Conservation (phyloP, 2,888 invertebrate species). For the Rotaria magnacalcarata region DNA sequence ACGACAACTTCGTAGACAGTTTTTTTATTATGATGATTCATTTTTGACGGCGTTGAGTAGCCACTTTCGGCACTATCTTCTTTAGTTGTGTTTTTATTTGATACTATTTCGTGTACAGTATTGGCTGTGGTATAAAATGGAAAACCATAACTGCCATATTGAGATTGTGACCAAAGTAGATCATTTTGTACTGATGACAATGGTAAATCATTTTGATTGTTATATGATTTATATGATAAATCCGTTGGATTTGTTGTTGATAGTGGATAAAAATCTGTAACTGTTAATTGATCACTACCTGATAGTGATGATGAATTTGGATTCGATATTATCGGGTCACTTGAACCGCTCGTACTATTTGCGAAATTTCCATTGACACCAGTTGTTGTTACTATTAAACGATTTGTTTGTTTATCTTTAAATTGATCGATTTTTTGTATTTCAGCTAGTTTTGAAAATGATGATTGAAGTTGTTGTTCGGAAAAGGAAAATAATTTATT, state of each 20-base stretch:
- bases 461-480: constrained; percentile 9
- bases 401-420: neutral
- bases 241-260: neutral
- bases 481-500: neutral
- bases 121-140: neutral
- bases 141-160: constrained; percentile 5
- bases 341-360: neutral
- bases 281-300: constrained; percentile 5
- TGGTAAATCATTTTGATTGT: neutral
- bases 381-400: neutral
- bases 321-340: neutral
- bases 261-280: constrained; percentile 7
- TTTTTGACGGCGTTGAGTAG: constrained; percentile 42
- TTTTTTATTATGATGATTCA: constrained; percentile 15
- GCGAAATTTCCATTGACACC: too few species aligned
- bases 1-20: constrained; percentile 45
- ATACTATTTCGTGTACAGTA: neutral
- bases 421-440: constrained; percentile 20
- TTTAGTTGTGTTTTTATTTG: neutral
- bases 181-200: neutral
- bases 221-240: constrained; percentile 11
- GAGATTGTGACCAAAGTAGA: neutral
- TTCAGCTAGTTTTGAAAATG: constrained; percentile 15
- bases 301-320: constrained; percentile 16
- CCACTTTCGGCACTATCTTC: constrained; percentile 37